These are phyloP conservation scores for Pantherophis alleghaniensis DNA, from an alignment of 2,797 vertebrate genomes.

Conservation along the genomic window DNA sequence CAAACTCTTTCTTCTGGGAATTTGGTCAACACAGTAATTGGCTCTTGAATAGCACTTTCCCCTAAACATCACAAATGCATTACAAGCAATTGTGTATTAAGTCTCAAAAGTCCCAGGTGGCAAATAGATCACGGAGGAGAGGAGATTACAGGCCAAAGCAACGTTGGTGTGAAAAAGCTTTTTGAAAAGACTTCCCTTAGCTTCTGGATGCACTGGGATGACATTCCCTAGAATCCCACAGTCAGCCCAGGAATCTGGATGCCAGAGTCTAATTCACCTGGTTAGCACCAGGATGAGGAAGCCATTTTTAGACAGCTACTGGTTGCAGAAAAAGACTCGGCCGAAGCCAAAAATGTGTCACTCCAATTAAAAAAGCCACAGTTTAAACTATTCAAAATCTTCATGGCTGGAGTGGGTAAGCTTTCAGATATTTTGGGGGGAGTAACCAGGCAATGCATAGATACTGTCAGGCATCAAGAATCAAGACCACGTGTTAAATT, in stretches of 20 bases:
- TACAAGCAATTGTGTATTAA: slow-evolving; percentile 2
- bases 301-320: background rate
- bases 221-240: background rate
- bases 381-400: background rate
- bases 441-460: background rate
- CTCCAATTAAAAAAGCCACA: background rate
- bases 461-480: background rate
- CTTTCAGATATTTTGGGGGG: background rate
- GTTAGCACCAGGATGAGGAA: background rate
- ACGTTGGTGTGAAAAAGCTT: background rate
- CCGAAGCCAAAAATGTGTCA: background rate
- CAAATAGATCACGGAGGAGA: background rate
- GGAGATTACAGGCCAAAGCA: background rate
- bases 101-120: background rate
- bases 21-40: slow-evolving; percentile 1
- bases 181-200: background rate
- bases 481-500: background rate
- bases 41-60: background rate
- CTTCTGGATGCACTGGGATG: background rate
- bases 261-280: background rate
- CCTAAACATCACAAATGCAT: background rate
- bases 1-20: background rate
- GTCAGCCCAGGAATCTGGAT: background rate
- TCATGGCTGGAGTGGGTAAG: background rate
- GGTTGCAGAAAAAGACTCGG: background rate